These are phyloP conservation scores for Steromphala cineraria DNA, from an alignment of 2,888 invertebrate genomes.

Conservation along the genomic window DNA sequence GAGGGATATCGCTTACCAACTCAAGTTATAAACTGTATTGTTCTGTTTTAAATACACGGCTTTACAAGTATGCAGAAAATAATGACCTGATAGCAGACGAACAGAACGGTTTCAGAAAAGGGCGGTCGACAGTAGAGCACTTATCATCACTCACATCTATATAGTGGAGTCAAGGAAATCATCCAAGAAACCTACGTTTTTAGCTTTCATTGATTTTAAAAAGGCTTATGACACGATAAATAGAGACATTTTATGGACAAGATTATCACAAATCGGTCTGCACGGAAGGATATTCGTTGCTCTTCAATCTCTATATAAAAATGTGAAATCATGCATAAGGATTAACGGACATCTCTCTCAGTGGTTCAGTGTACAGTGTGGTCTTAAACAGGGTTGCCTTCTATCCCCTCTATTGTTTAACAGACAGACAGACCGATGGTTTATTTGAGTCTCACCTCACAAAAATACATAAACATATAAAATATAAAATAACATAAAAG, in stretches of 20 bases:
- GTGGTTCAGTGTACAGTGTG: slow-evolving; percentile 2
- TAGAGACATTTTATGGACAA: background rate
- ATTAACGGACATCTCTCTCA: background rate
- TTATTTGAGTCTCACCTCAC: no score
- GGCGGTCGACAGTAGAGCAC: slow-evolving; percentile 29
- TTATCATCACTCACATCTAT: slow-evolving; percentile 21
- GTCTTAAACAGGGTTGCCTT: slow-evolving; percentile 16
- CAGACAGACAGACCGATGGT: no score
- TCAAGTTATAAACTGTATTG: slow-evolving; percentile 35
- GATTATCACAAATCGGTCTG: background rate
- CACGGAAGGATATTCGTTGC: background rate
- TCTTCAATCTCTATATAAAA: background rate
- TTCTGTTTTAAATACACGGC: slow-evolving; percentile 29
- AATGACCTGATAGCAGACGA: slow-evolving; percentile 27
- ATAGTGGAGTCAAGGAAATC: background rate
- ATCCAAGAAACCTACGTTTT: background rate
- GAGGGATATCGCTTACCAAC: slow-evolving; percentile 30
- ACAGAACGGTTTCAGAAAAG: slow-evolving; percentile 34
- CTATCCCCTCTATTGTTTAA: background rate
- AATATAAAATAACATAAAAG: no score
- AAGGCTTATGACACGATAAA: background rate
- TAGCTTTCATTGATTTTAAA: slow-evolving; percentile 5
- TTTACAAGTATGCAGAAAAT: slow-evolving; percentile 21
- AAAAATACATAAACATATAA: no score
- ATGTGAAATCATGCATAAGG: slow-evolving; percentile 4